Evolutionary conservation across 2,797 vertebrate genomes (phyloP).

Genomic region (Lacerta agilis): DNA sequence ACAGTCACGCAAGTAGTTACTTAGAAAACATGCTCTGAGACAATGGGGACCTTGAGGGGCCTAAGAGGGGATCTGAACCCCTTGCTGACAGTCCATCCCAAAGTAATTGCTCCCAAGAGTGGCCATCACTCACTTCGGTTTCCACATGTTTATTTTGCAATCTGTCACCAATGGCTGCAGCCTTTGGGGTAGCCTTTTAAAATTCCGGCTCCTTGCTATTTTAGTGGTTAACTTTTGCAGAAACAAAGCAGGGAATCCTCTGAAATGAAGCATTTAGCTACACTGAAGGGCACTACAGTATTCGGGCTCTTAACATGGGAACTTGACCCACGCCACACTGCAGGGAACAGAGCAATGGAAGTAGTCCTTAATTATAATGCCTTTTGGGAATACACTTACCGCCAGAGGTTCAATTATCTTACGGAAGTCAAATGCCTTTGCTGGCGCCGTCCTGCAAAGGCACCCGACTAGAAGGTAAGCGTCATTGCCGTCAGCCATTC

Average conservation of each 20-base stretch:
- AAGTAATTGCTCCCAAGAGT: slow-evolving; percentile 56
- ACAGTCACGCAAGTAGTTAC: background rate
- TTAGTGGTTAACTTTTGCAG: slow-evolving; percentile 52
- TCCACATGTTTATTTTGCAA: slow-evolving; percentile 65
- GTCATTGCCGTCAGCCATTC: background rate
- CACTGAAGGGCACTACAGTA: accelerated
- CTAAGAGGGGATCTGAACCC: background rate
- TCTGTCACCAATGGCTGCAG: slow-evolving; percentile 46
- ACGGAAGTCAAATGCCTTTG: background rate
- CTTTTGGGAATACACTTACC: background rate
- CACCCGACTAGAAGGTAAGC: too few relatives aligned
- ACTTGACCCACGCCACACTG: background rate
- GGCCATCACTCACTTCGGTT: background rate
- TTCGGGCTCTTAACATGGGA: slow-evolving; percentile 40
- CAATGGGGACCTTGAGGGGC: background rate
- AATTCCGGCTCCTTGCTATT: slow-evolving; percentile 47
- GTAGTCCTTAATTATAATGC: background rate
- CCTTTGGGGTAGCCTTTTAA: background rate
- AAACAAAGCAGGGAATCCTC: slow-evolving; percentile 60
- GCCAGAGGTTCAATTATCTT: background rate
- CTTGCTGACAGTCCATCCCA: slow-evolving; percentile 21
- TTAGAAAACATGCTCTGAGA: background rate
- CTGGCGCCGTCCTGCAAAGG: background rate
- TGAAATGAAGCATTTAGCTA: slow-evolving; percentile 14
- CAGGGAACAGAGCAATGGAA: accelerated